Percentiles rank a stretch among this genome's conserved stretches.
These are phyloP conservation scores for Pterostichus niger DNA, from an alignment of 2,888 invertebrate genomes.

Conservation along the genomic window DNA sequence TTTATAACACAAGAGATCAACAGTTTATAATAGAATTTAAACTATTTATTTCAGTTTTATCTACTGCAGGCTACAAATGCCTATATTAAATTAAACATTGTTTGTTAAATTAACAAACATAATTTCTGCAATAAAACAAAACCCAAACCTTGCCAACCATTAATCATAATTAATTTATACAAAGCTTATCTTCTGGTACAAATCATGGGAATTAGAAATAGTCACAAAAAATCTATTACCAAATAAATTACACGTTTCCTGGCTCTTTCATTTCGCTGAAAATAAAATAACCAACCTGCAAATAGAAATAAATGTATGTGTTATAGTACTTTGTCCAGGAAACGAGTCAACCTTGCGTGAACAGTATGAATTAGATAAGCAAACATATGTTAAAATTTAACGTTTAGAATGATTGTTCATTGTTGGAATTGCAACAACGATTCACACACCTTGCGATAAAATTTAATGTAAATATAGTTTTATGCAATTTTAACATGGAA, in stretches of 20 bases:
- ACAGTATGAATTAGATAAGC: slow-evolving; percentile 8
- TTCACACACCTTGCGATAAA: slow-evolving; percentile 28
- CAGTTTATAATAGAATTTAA: too few species aligned
- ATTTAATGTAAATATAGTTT: slow-evolving; percentile 2
- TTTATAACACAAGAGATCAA: too few species aligned
- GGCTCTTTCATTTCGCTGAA: neutral
- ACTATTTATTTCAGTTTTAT: too few species aligned
- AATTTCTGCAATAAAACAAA: too few species aligned
- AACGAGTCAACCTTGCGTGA: slow-evolving; percentile 21
- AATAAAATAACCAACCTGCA: neutral
- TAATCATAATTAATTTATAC: too few species aligned
- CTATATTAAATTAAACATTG: too few species aligned
- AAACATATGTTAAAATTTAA: slow-evolving; percentile 21
- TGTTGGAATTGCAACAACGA: neutral
- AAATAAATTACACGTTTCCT: slow-evolving; percentile 39
- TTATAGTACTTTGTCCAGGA: neutral
- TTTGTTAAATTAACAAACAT: too few species aligned
- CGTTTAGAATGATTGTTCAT: slow-evolving; percentile 23
- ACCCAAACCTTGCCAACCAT: too few species aligned
- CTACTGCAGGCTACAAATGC: too few species aligned
- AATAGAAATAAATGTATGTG: slow-evolving; percentile 8
- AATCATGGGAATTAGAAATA: too few species aligned
- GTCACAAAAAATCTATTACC: neutral
- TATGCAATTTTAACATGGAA: slow-evolving; percentile 2
- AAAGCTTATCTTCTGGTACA: too few species aligned